Evolutionary conservation across 2,797 vertebrate genomes (phyloP).

Genomic region (Sylvia borin): DNA sequence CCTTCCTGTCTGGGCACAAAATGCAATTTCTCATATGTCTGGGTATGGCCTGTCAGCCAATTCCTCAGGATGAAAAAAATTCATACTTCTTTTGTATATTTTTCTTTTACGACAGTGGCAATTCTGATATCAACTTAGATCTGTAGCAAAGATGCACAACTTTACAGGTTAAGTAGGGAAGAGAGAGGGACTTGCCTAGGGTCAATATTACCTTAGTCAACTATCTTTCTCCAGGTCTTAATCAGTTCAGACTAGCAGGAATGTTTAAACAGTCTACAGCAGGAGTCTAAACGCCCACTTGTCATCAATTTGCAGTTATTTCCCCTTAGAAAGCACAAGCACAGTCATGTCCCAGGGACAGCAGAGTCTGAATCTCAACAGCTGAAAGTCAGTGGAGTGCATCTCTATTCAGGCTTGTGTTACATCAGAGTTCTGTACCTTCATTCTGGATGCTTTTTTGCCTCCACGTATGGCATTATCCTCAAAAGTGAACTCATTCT

Average conservation of each 20-base stretch:
- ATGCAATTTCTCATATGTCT: not conserved
- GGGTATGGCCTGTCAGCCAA: not conserved
- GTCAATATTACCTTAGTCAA: not conserved
- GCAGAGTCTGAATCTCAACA: not conserved
- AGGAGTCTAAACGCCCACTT: not conserved
- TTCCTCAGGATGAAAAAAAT: not conserved
- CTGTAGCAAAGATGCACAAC: not conserved
- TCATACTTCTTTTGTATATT: not conserved
- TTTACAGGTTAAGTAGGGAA: not conserved
- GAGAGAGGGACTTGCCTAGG: not conserved
- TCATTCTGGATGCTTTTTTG: slow-evolving; percentile 97
- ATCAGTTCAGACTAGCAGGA: not conserved
- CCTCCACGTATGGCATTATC: slow-evolving; percentile 95
- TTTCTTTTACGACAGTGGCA: not conserved
- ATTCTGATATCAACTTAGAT: not conserved
- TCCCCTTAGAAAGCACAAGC: not conserved
- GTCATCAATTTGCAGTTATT: not conserved
- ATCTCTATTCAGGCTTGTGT: not conserved
- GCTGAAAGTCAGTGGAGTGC: not conserved
- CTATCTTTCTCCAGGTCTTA: not conserved
- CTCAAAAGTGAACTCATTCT: slow-evolving; percentile 98
- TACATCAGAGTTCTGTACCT: slow-evolving; percentile 76
- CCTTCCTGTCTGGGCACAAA: not conserved
- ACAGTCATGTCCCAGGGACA: not conserved
- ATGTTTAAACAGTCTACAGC: not conserved